Conservation (phyloP, 2,888 invertebrate species). For the Geotrupes spiniger region DNA sequence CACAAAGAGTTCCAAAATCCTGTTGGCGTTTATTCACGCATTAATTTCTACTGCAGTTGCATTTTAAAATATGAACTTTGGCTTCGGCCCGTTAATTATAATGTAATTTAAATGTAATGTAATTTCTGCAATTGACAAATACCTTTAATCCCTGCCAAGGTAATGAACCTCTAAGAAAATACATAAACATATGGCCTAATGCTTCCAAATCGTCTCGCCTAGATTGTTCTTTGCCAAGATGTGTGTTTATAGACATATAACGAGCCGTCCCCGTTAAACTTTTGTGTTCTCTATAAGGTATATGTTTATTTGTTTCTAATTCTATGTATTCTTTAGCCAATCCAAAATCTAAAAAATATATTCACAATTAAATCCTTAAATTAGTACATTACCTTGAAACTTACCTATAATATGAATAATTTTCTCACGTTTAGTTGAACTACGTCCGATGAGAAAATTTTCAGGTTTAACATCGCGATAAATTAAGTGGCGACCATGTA, state of each 20-base stretch:
- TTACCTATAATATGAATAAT: slow-evolving; percentile 97
- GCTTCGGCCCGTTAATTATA: too few relatives aligned
- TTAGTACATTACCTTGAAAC: slow-evolving; percentile 27
- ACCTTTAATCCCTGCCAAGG: slow-evolving; percentile 99
- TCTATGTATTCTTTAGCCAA: slow-evolving; percentile 99
- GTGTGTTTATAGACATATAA: slow-evolving; percentile 99
- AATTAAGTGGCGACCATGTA: slow-evolving; percentile 97
- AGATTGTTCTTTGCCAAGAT: slow-evolving; percentile 99
- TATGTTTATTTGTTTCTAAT: slow-evolving; percentile 99
- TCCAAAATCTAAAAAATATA: slow-evolving; percentile 92
- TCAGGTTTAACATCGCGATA: slow-evolving; percentile 99
- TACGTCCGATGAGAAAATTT: slow-evolving; percentile 98
- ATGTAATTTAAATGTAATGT: too few relatives aligned
- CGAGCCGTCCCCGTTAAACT: slow-evolving; percentile 99
- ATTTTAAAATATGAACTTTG: too few relatives aligned
- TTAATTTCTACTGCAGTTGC: too few relatives aligned
- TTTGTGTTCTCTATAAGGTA: slow-evolving; percentile 99
- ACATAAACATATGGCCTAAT: slow-evolving; percentile 99
- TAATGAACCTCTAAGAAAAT: slow-evolving; percentile 98
- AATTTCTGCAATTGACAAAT: too few relatives aligned
- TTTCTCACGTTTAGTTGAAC: slow-evolving; percentile 96
- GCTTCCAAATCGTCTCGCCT: slow-evolving; percentile 99
- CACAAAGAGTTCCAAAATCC: too few relatives aligned
- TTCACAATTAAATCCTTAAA: background rate
- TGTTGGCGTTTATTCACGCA: too few relatives aligned